These are phyloP conservation scores for Tachina lurida DNA, from an alignment of 2,888 invertebrate species.

Conservation along the genomic window DNA sequence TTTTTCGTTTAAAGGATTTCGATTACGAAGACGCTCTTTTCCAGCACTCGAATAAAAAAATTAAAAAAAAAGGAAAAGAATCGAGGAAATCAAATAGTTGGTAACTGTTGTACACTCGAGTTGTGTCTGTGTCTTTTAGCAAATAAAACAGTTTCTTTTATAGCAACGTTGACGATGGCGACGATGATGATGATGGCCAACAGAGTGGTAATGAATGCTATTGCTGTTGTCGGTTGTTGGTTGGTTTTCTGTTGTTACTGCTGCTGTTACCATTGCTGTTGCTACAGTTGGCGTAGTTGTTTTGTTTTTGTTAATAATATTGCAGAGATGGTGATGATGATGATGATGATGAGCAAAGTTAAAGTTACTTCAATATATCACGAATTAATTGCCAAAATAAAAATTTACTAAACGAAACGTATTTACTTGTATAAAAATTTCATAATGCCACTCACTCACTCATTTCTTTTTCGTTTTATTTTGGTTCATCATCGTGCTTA, in stretches of 20 bases:
- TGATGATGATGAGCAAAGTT: conserved; percentile 55
- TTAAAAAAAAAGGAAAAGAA: conserved; percentile 32
- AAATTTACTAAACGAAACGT: not conserved
- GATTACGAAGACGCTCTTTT: conserved; percentile 48
- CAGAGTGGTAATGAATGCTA: conserved; percentile 20
- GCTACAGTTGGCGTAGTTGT: not conserved
- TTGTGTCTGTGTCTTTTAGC: conserved; percentile 80
- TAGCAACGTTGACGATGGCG: conserved; percentile 74
- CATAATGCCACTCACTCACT: conserved; percentile 24
- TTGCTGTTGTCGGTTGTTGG: conserved; percentile 2
- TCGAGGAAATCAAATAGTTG: conserved; percentile 37
- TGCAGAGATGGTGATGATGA: conserved; percentile 20
- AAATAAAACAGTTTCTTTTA: conserved; percentile 82
- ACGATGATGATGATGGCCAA: conserved; percentile 59
- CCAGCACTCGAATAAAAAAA: conserved; percentile 32
- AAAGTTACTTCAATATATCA: conserved; percentile 57
- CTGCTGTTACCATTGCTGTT: conserved; percentile 12
- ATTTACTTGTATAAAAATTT: conserved; percentile 10
- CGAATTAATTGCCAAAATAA: conserved; percentile 65
- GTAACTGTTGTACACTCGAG: conserved; percentile 65
- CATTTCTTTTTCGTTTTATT: conserved; percentile 14
- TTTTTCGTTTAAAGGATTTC: conserved; percentile 58
- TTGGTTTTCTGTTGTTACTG: conserved; percentile 16
- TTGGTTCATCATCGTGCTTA: not conserved
- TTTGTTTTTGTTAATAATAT: conserved; percentile 7